These are phyloP conservation scores for Neosilurus mollespiculum DNA, from an alignment of 2,797 vertebrate genomes.

Conservation along the genomic window DNA sequence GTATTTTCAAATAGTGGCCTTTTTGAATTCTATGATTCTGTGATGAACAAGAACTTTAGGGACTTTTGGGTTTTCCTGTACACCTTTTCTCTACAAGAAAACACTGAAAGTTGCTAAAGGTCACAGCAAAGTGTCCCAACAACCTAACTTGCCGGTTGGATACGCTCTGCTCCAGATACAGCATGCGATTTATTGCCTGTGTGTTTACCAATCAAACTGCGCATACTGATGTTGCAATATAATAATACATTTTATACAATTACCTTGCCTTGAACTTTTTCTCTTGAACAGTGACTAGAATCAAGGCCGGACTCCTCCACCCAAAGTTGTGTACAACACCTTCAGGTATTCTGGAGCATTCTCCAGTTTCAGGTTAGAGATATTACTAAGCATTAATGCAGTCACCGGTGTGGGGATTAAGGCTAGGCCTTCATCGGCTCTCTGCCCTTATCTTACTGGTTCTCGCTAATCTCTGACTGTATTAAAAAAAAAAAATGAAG, in stretches of 20 bases:
- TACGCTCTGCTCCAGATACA: too few relatives aligned
- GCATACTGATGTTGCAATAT: too few relatives aligned
- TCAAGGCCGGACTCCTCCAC: not conserved
- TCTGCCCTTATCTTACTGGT: slow-evolving; percentile 21
- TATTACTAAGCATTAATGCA: slow-evolving; percentile 28
- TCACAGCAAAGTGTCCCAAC: too few relatives aligned
- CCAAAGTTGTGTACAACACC: not conserved
- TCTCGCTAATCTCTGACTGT: slow-evolving; percentile 42
- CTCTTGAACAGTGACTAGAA: not conserved
- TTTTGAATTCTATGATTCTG: too few relatives aligned
- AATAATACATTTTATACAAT: not conserved
- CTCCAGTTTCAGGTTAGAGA: slow-evolving; percentile 1
- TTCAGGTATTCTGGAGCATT: slow-evolving; percentile 12
- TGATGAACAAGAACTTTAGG: too few relatives aligned
- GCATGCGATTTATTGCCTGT: too few relatives aligned
- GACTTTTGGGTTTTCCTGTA: too few relatives aligned
- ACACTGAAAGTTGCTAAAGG: too few relatives aligned
- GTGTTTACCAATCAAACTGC: too few relatives aligned
- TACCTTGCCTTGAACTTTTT: not conserved
- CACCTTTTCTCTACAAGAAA: too few relatives aligned
- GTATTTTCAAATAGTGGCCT: too few relatives aligned
- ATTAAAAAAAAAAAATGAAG: slow-evolving; percentile 52
- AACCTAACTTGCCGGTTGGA: too few relatives aligned
- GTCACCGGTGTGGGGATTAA: slow-evolving; percentile 38
- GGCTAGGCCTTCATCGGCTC: slow-evolving; percentile 32